Evolutionary conservation across 2,113 vertebrate species (phyloP).

Genomic region (Cyprinodon tularosa): DNA sequence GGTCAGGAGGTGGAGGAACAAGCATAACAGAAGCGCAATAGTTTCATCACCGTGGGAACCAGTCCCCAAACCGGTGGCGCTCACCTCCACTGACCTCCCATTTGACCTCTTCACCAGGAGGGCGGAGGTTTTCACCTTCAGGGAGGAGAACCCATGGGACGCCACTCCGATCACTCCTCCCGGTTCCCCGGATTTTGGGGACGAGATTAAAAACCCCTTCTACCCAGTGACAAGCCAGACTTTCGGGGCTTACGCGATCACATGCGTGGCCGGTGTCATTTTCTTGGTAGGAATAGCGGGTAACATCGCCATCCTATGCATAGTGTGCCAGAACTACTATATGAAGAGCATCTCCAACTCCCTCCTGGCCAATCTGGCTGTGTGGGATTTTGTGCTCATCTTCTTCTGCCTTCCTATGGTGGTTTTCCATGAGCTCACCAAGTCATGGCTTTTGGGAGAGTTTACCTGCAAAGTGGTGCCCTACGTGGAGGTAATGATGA

Average conservation of each 20-base stretch:
- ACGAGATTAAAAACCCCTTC: constrained; percentile 91
- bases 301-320: constrained; percentile 96
- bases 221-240: constrained; percentile 94
- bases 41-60: constrained; percentile 72
- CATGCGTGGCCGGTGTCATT: constrained; percentile 89
- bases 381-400: constrained; percentile 96
- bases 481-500: constrained; percentile 90
- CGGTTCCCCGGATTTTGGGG: constrained; percentile 75
- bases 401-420: constrained; percentile 95
- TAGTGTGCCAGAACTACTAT: constrained; percentile 98
- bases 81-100: constrained; percentile 84
- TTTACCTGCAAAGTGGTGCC: constrained; percentile 97
- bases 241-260: constrained; percentile 92
- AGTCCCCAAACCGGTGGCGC: constrained; percentile 80
- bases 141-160: constrained; percentile 79
- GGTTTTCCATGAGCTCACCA: constrained; percentile 95
- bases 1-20: constrained; percentile 64
- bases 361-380: constrained; percentile 92
- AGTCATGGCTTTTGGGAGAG: constrained; percentile 95
- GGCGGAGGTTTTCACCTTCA: constrained; percentile 72
- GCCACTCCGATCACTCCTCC: constrained; percentile 82
- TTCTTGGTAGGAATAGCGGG: constrained; percentile 92
- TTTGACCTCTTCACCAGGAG: constrained; percentile 75
- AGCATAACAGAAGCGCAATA: constrained; percentile 63
- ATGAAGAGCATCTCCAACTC: constrained; percentile 99